A percentile compares a stretch with the other conserved stretches of the same genome.
Evolutionary conservation across 2,797 vertebrate genomes (phyloP).

Genomic region (Artibeus jamaicensis): DNA sequence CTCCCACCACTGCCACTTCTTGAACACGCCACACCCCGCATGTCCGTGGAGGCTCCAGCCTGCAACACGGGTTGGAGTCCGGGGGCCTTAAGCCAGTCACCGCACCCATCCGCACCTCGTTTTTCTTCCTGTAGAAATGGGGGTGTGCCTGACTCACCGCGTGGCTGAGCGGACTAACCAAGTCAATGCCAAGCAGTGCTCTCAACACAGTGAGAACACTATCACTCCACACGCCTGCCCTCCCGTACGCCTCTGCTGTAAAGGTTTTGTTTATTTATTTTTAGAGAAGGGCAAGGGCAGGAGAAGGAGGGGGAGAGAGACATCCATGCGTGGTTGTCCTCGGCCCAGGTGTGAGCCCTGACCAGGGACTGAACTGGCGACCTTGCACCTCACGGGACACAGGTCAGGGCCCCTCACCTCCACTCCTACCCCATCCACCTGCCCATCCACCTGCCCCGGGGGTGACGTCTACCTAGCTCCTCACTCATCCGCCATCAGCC

Average conservation of each 20-base stretch:
- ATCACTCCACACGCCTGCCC: fast-evolving
- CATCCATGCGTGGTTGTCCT: too few relatives aligned
- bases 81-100: not conserved
- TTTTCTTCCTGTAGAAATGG: too few relatives aligned
- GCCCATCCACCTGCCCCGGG: fast-evolving
- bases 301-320: too few relatives aligned
- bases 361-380: too few relatives aligned
- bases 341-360: too few relatives aligned
- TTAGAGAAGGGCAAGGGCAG: too few relatives aligned
- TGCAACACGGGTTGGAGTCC: not conserved
- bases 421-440: not conserved
- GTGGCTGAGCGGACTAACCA: not conserved
- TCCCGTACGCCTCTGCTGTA: too few relatives aligned
- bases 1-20: not conserved
- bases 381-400: too few relatives aligned
- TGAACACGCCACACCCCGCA: fast-evolving
- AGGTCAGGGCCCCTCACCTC: too few relatives aligned
- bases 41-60: not conserved
- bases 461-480: not conserved
- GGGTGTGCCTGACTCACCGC: fast-evolving
- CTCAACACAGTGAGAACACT: fast-evolving
- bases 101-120: fast-evolving
- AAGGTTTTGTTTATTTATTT: too few relatives aligned
- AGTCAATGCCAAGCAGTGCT: fast-evolving
- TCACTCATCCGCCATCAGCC: fast-evolving